Base-by-base conservation (phyloP, 2,888 invertebrate species). In the Leucophora obtusa region DNA sequence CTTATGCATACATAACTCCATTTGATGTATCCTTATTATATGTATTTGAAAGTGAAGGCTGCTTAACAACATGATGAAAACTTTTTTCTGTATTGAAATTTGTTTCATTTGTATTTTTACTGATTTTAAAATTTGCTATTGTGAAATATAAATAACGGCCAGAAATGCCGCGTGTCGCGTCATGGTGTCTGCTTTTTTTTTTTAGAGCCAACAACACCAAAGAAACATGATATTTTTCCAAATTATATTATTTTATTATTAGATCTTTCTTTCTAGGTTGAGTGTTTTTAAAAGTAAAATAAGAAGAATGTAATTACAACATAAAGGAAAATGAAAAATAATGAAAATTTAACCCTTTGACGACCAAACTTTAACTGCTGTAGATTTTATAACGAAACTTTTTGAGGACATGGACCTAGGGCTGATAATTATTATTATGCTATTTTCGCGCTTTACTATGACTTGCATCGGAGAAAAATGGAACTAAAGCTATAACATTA, bases 101-200 rank as follows among this genome's bases (percentile, higher is more conserved):
- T 62, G 28, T 38, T 5, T 63, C 14, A n/a, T 56, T 43, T 47
- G 28, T 43, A 33, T 17, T 66, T 43, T 56, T 54, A 56, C 7
- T 11, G 54, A 43, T 24, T 47, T 65, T 51, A 38, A 53, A 53
- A 21, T 59, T 50, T 4, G 11, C 35, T 33, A 33, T 47, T 63
- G 14, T 24, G 35, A 24, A 38, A 17, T 51, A 69, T 71, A 62
- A 78, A 72, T 72, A 60, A 62, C 35, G 50, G 8, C 17, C 50
- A 60, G 14, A 51, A 11, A 51, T 10, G 51, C 50, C 62, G 59
- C 56, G 54, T 78, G 72, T 68, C 47, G 66, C 72, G 66, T 66
- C 66, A 38, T 28, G 24, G n/a, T 78, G 72, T 78, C 66, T 78
- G 56, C 60, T 60, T 68, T 38, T 10, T 56, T 10, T 54, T 58